phyloP scores from a whole-genome alignment of 2,797 vertebrate genomes.

The Chaunax sp. region DNA sequence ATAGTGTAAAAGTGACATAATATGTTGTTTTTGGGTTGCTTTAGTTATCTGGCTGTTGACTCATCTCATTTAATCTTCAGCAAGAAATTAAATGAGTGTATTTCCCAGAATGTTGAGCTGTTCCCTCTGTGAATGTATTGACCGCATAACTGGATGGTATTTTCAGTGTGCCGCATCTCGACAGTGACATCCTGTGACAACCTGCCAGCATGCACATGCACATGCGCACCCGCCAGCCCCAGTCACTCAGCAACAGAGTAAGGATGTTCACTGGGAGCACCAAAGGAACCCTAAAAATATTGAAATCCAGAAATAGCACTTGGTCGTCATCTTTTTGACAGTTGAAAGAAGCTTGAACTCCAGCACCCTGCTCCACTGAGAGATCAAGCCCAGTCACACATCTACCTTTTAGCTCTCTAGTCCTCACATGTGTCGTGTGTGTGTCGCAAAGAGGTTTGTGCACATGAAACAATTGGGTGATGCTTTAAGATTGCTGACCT shows the following conservation, averaged over 20 bases:
- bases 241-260: constrained; percentile 18
- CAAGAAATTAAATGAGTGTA: background rate
- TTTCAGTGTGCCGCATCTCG: constrained; percentile 18
- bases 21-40: no score
- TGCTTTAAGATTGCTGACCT: constrained; percentile 50
- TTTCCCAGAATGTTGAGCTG: background rate
- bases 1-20: no score
- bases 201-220: constrained; percentile 9
- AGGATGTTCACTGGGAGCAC: constrained; percentile 35
- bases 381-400: constrained; percentile 31
- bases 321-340: constrained; percentile 48
- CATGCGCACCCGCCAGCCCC: constrained; percentile 1
- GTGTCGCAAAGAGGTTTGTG: constrained; percentile 16
- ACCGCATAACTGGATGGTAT: background rate
- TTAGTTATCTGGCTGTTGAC: background rate
- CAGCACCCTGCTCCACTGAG: constrained; percentile 18
- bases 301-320: constrained; percentile 50
- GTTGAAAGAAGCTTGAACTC: constrained; percentile 25
- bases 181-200: constrained; percentile 16
- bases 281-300: constrained; percentile 38
- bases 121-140: constrained; percentile 1
- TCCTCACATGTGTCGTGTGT: background rate
- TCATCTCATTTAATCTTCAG: background rate
- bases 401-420: constrained; percentile 17
- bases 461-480: constrained; percentile 4